phyloP scores from a whole-genome alignment of 2,888 invertebrate genomes.

The Meloe dianella region DNA sequence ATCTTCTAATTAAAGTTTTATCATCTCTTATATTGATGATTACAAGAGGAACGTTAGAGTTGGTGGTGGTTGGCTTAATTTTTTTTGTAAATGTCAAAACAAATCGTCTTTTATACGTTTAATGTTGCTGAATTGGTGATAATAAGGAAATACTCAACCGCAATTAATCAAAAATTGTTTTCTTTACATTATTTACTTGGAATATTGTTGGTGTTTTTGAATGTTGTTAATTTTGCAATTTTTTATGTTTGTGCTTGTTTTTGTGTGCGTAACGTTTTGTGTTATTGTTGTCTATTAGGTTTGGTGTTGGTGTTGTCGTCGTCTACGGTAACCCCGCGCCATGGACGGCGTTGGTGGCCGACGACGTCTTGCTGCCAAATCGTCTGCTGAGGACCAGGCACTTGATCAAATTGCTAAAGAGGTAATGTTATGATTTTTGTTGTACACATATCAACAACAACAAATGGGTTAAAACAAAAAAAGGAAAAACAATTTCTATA shows the following conservation, averaged over 20 bases:
- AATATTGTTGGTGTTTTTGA: too few species aligned
- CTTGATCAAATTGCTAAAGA: conserved; percentile 97
- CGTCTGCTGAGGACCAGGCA: conserved; percentile 96
- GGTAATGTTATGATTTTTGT: conserved; percentile 66
- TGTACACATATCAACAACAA: too few species aligned
- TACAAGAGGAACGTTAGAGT: too few species aligned
- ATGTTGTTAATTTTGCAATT: not conserved
- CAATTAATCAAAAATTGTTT: not conserved
- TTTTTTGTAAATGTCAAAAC: too few species aligned
- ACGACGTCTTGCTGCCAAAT: conserved; percentile 82
- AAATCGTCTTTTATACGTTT: not conserved
- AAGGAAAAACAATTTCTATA: not conserved
- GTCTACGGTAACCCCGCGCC: conserved; percentile 39
- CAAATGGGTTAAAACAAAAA: not conserved
- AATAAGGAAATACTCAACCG: not conserved
- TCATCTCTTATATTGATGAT: too few species aligned
- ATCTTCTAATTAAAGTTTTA: too few species aligned
- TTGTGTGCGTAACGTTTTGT: conserved; percentile 22
- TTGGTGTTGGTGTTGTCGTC: conserved; percentile 38
- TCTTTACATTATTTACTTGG: too few species aligned
- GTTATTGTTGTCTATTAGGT: conserved; percentile 30
- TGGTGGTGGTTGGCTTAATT: too few species aligned
- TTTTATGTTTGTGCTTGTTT: not conserved
- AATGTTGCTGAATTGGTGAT: conserved; percentile 3
- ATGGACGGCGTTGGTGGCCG: conserved; percentile 65